Conservation (phyloP, 2,888 invertebrate genomes). For the Drosophila lutescens region DNA sequence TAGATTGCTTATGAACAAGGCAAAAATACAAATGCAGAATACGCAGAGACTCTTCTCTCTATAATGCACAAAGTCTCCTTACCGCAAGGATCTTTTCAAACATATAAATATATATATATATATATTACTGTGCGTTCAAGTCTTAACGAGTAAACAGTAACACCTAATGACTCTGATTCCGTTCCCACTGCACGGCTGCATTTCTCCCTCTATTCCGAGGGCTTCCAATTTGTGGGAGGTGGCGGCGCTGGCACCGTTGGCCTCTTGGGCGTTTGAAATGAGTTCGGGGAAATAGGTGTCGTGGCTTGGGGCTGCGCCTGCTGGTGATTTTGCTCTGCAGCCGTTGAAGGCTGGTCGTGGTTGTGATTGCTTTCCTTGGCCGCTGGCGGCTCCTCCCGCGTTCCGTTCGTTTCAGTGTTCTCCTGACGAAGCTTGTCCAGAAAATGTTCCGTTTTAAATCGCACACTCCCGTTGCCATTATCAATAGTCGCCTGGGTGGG, state of each 20-base stretch:
- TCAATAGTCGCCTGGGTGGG: slow-evolving; percentile 70
- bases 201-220: slow-evolving; percentile 59
- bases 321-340: slow-evolving; percentile 42
- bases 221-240: slow-evolving; percentile 78
- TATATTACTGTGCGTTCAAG: slow-evolving; percentile 65
- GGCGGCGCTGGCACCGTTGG: slow-evolving; percentile 82
- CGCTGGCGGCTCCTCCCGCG: slow-evolving; percentile 44
- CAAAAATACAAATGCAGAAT: slow-evolving; percentile 79
- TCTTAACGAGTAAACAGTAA: slow-evolving; percentile 50
- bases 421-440: slow-evolving; percentile 72
- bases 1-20: slow-evolving; percentile 63
- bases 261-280: slow-evolving; percentile 80
- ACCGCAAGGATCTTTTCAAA: slow-evolving; percentile 27
- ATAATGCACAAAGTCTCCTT: slow-evolving; percentile 38
- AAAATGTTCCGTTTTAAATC: slow-evolving; percentile 70
- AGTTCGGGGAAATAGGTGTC: slow-evolving; percentile 80
- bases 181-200: not conserved
- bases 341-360: slow-evolving; percentile 47
- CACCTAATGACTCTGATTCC: slow-evolving; percentile 52
- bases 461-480: slow-evolving; percentile 68
- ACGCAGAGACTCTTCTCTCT: slow-evolving; percentile 50
- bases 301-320: slow-evolving; percentile 62
- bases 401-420: slow-evolving; percentile 69
- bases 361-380: slow-evolving; percentile 56
- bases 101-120: slow-evolving; percentile 36